Evolutionary conservation across 2,797 vertebrate genomes (phyloP).

Genomic region (Characodon lateralis): DNA sequence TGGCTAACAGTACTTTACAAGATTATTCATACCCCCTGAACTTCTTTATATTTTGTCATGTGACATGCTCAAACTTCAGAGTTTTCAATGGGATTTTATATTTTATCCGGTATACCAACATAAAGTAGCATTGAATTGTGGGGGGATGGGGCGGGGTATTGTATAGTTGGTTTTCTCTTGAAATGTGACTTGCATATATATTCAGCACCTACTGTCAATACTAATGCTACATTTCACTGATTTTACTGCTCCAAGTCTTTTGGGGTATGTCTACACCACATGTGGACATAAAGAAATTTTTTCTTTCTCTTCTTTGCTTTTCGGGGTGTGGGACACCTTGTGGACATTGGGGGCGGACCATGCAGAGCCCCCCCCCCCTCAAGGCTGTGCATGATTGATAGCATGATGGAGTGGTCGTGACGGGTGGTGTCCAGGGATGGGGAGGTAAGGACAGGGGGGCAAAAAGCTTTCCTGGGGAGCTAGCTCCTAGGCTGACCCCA

Average conservation of each 20-base stretch:
- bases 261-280: neutral
- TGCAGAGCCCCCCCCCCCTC: too few relatives aligned
- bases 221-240: neutral
- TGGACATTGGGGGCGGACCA: too few relatives aligned
- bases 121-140: neutral
- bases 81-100: neutral
- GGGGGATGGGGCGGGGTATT: neutral
- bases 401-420: too few relatives aligned
- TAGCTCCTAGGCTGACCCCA: too few relatives aligned
- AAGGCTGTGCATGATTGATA: too few relatives aligned
- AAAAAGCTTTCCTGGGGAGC: too few relatives aligned
- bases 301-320: neutral
- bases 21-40: neutral
- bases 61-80: neutral
- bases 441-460: too few relatives aligned
- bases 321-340: too few relatives aligned
- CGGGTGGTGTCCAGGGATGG: too few relatives aligned
- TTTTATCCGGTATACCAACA: neutral
- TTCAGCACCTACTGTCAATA: neutral
- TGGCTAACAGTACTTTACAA: constrained; percentile 4
- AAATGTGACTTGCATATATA: neutral
- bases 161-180: neutral
- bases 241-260: neutral
- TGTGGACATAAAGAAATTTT: neutral
- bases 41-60: neutral